Evolutionary conservation across 2,888 invertebrate species (phyloP).

Genomic region (Nomada flava): DNA sequence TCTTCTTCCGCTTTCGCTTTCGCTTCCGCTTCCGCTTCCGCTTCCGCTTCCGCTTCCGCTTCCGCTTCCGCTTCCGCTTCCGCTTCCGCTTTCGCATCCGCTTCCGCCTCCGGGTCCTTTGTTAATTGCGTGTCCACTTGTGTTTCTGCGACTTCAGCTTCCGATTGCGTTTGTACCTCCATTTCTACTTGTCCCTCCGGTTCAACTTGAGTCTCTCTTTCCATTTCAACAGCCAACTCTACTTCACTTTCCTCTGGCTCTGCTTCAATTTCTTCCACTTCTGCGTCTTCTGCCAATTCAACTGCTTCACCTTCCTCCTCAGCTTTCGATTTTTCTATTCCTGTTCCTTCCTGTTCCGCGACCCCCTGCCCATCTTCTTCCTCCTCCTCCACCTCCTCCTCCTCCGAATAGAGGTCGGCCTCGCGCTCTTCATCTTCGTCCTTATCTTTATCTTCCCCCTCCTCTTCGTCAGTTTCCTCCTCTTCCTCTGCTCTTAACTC

Average conservation of each 20-base stretch:
- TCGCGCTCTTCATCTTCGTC: not conserved
- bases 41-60: not conserved
- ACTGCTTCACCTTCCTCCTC: constrained; percentile 33
- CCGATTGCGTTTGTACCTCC: constrained; percentile 4
- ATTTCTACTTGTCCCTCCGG: constrained; percentile 11
- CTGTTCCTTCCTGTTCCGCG: constrained; percentile 11
- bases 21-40: not conserved
- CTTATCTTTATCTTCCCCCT: constrained; percentile 39
- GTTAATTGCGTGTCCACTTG: too few relatives aligned
- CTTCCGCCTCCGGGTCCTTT: constrained; percentile 13
- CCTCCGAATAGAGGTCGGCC: not conserved
- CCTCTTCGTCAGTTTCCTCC: constrained; percentile 39
- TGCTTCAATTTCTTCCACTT: constrained; percentile 38
- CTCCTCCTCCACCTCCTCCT: constrained; percentile 2
- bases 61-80: constrained; percentile 25
- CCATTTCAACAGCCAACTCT: not conserved
- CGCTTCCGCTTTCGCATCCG: constrained; percentile 36
- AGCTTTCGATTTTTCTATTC: constrained; percentile 1
- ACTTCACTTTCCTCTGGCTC: constrained; percentile 40
- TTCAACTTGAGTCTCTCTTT: constrained; percentile 38
- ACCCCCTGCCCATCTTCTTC: constrained; percentile 6
- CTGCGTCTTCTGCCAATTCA: constrained; percentile 25
- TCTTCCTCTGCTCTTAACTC: constrained; percentile 41
- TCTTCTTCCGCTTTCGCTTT: not conserved
- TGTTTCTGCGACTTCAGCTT: not conserved